A percentile compares a stretch with the other conserved stretches of the same genome.
Evolutionary conservation across 1,140 invertebrate genomes (phyloP).

Genomic region (Luehdorfia chinensis): DNA sequence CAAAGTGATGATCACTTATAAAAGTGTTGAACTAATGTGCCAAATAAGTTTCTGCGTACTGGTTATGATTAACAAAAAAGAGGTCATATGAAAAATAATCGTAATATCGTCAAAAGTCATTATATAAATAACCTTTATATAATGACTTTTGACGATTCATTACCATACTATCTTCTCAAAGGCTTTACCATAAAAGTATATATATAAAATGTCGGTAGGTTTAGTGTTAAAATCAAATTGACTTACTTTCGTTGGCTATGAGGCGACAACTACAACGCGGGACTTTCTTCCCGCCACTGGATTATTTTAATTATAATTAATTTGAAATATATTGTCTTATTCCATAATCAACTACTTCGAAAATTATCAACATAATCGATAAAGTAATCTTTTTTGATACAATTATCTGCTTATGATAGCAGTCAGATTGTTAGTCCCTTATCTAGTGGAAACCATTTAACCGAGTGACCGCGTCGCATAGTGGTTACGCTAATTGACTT

Average conservation of each 20-base stretch:
- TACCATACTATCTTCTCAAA: not conserved
- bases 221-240: too few species aligned
- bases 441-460: not conserved
- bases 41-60: too few species aligned
- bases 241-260: constrained; percentile 3
- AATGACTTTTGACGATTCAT: not conserved
- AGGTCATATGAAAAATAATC: too few species aligned
- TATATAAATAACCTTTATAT: not conserved
- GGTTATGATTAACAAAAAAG: too few species aligned
- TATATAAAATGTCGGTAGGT: too few species aligned
- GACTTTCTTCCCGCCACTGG: not conserved
- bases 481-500: not conserved
- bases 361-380: constrained; percentile 14
- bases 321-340: constrained; percentile 32
- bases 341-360: constrained; percentile 16
- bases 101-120: too few species aligned
- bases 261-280: constrained; percentile 3
- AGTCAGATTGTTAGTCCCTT: not conserved
- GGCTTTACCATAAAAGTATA: too few species aligned
- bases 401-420: not conserved
- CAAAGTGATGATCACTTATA: too few species aligned
- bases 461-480: too few species aligned
- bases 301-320: constrained; percentile 23
- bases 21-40: too few species aligned
- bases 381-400: constrained; percentile 6